Base-by-base conservation (phyloP, 2,888 invertebrate genomes). In the Melanchra persicariae region DNA sequence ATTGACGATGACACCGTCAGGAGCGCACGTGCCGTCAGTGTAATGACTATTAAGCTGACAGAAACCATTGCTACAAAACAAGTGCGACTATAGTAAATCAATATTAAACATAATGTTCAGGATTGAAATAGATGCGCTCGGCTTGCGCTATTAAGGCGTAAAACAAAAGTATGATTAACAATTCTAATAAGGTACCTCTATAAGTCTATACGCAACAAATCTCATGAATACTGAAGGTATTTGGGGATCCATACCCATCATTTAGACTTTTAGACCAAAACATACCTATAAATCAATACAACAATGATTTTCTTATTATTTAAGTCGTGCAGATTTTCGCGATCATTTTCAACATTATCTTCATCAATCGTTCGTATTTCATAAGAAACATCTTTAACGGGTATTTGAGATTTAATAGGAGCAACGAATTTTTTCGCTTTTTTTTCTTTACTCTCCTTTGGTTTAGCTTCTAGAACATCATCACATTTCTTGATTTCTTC, bases 21-120 rank as follows among this genome's bases (percentile, higher is more conserved):
- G 84, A n/a, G 81, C 62, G 63, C 93, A 92, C 8, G 75, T 59
- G 17, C 89, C 91, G 71, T 93, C 93, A 7, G 91, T 91, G 74
- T 91, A 86, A 2, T 91, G 91, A 37, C 82, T 83, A 77, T 94
- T 94, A 22, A 95, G 85, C 79, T 96, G 95, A 77, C 89, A 91
- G 83, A 91, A 94, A 22, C 93, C 94, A 79, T 95, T 94, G 64
- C 95, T 96, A 86, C 12, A 85, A 66, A 55, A 49, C n/a, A 52
- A 59, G 10, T 22, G 79, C 54, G 49, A 74, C 2, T 22, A 22
- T n/a, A 37, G 0, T 43, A 58, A 51, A 34, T 26, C 7, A 40
- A 26, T 26, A 26, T 37, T n/a, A 51, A 17, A 12, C n/a, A 34
- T 19, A 24, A 19, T 24, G 8, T 10, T 4, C 15, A 30, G 4